Conservation (phyloP, 2,113 vertebrate genomes). For the Tylochromis polylepis region DNA sequence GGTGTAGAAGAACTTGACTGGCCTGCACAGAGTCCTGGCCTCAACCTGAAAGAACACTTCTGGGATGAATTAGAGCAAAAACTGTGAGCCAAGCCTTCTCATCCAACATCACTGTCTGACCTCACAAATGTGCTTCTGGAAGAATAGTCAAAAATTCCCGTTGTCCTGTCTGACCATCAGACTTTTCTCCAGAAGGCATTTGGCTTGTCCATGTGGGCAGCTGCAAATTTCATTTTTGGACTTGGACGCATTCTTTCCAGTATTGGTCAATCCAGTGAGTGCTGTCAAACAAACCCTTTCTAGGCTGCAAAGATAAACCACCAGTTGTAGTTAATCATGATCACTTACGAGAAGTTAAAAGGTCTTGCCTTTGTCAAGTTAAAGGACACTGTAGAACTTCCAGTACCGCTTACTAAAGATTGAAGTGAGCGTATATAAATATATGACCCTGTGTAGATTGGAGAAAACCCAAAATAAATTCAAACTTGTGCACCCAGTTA, state of each 20-base stretch:
- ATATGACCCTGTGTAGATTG: not conserved
- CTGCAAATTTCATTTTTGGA: not conserved
- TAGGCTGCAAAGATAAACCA: not conserved
- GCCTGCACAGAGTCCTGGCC: not conserved
- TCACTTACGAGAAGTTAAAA: not conserved
- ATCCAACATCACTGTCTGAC: not conserved
- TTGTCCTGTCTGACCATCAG: not conserved
- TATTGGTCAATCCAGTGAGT: not conserved
- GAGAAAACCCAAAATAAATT: not conserved
- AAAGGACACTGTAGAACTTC: not conserved
- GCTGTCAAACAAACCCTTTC: not conserved
- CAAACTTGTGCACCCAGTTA: not conserved
- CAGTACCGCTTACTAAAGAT: not conserved
- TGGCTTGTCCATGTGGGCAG: not conserved
- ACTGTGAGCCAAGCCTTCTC: not conserved
- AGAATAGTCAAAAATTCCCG: not conserved
- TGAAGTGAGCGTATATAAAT: not conserved
- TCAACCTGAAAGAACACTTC: not conserved
- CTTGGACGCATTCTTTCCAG: not conserved
- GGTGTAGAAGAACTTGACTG: not conserved
- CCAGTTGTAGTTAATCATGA: not conserved
- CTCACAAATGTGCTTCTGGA: not conserved
- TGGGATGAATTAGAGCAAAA: not conserved
- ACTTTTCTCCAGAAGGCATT: not conserved
- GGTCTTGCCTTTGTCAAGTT: not conserved